Evolutionary conservation across 64 coral and sea anemone species (phyloP).

Genomic region (Stichodactyla mertensii): DNA sequence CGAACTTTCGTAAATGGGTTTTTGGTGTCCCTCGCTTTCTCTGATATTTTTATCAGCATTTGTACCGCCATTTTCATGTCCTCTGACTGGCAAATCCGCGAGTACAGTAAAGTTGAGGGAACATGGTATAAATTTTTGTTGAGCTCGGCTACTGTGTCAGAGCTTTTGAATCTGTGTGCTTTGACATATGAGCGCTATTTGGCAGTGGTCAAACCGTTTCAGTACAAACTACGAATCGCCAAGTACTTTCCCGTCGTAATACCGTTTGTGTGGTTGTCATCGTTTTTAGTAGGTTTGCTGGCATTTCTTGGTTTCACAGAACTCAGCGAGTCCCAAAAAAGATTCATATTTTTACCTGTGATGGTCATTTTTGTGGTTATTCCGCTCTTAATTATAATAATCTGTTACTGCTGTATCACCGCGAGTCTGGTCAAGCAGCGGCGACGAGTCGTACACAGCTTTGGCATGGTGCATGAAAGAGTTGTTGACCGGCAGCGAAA

Average conservation of each 20-base stretch:
- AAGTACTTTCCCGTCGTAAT: background rate
- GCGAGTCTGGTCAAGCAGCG: background rate
- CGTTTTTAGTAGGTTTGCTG: background rate
- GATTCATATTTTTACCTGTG: background rate
- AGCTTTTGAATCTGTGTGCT: constrained; percentile 12
- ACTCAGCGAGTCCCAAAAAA: background rate
- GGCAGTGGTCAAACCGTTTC: constrained; percentile 19
- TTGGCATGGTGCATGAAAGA: background rate
- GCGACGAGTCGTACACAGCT: background rate
- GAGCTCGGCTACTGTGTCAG: background rate
- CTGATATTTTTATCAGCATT: constrained; percentile 11
- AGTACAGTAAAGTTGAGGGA: background rate
- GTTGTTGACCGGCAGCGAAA: background rate
- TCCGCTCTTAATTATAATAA: background rate
- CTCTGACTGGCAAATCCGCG: background rate
- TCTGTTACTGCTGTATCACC: background rate
- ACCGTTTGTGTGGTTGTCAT: background rate
- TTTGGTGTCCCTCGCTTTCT: constrained; percentile 20
- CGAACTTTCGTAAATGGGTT: constrained; percentile 20
- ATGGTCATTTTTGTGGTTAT: background rate
- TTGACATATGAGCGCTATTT: constrained; percentile 28
- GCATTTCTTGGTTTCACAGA: background rate
- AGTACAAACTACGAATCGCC: constrained; percentile 12
- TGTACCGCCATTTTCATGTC: background rate
- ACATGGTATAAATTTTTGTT: background rate